Percentiles rank a stretch among this genome's conserved stretches.
These are phyloP conservation scores for Petrolisthes cinctipes DNA, from an alignment of 2,888 invertebrate genomes.

Conservation along the genomic window DNA sequence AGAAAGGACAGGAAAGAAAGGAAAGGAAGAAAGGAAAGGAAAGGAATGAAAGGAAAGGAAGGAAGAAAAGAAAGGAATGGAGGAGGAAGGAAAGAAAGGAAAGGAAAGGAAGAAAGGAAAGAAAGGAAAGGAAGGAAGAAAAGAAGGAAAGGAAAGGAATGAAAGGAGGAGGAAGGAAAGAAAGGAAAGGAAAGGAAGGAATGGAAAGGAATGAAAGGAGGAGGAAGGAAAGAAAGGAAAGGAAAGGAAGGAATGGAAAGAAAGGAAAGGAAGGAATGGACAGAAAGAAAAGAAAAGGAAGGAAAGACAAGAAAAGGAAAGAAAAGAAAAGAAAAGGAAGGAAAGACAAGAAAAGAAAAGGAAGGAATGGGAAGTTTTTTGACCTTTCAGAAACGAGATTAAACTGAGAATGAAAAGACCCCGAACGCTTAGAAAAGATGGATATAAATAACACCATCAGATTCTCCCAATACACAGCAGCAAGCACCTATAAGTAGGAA, in stretches of 20 bases:
- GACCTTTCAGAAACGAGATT: background rate
- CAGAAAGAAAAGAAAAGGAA: conserved; percentile 8
- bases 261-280: background rate
- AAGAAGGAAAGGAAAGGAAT: background rate
- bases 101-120: background rate
- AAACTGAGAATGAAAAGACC: background rate
- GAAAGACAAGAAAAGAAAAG: too few species aligned
- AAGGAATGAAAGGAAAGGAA: background rate
- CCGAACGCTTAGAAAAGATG: background rate
- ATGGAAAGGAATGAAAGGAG: background rate
- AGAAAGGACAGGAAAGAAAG: background rate
- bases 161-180: background rate
- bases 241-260: background rate
- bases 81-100: background rate
- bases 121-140: background rate
- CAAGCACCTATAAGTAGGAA: background rate
- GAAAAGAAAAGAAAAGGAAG: conserved; percentile 5
- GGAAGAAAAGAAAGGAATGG: background rate
- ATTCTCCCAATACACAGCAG: background rate
- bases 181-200: too few species aligned
- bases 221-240: background rate
- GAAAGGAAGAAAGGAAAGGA: background rate
- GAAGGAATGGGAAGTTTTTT: background rate
- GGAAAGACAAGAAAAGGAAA: too few species aligned
- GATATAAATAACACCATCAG: background rate